Percentiles rank a stretch among this genome's conserved stretches.
phyloP scores from a whole-genome alignment of 1,140 invertebrate species.

The Drosophila yakuba region DNA sequence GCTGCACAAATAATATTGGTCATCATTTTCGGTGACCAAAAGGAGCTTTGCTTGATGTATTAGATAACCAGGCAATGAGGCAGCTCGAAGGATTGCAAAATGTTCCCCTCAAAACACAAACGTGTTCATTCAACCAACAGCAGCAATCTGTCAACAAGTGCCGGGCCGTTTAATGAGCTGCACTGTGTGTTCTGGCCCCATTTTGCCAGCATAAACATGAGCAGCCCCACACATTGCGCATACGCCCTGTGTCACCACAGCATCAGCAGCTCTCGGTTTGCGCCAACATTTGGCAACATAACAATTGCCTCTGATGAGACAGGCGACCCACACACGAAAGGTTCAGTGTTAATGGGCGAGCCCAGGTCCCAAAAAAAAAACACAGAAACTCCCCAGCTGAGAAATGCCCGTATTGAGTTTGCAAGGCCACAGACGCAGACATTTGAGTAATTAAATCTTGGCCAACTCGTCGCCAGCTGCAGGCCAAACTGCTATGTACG shows the following conservation, averaged over 20 bases:
- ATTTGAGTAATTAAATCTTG: slow-evolving; percentile 76
- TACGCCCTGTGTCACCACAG: slow-evolving; percentile 48
- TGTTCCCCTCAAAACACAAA: background rate
- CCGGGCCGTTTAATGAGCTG: slow-evolving; percentile 18
- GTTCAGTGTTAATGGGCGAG: slow-evolving; percentile 80
- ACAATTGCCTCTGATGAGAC: slow-evolving; percentile 30
- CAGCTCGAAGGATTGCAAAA: slow-evolving; percentile 7
- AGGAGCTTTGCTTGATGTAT: background rate
- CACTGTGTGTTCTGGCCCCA: slow-evolving; percentile 15
- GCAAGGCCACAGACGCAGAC: slow-evolving; percentile 64
- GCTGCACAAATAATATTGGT: background rate
- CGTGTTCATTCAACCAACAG: background rate
- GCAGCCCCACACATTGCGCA: slow-evolving; percentile 35
- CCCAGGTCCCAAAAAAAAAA: slow-evolving; percentile 49
- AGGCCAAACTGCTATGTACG: slow-evolving; percentile 16
- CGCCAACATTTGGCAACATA: slow-evolving; percentile 43
- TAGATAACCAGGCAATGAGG: slow-evolving; percentile 4
- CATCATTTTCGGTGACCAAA: background rate
- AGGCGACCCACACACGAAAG: slow-evolving; percentile 53
- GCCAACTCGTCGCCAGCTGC: slow-evolving; percentile 53
- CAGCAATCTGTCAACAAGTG: slow-evolving; percentile 30
- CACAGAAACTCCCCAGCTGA: slow-evolving; percentile 9
- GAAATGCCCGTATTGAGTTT: slow-evolving; percentile 39
- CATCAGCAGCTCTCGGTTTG: slow-evolving; percentile 13
- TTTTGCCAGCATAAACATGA: slow-evolving; percentile 12